phyloP scores from a whole-genome alignment of 2,113 vertebrate genomes.

The Egretta garzetta region DNA sequence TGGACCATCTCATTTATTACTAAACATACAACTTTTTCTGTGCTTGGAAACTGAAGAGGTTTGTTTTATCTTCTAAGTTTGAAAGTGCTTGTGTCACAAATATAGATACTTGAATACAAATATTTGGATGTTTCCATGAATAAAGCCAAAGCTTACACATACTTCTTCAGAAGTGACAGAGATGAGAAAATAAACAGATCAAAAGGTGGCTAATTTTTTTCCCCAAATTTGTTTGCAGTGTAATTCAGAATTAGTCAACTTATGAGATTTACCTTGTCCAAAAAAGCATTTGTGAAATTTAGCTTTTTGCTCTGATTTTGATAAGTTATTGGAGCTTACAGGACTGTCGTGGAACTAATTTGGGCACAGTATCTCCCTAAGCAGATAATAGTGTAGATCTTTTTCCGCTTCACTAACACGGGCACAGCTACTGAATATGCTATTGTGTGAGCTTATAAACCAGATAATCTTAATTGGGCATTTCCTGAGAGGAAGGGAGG shows the following conservation, averaged over 20 bases:
- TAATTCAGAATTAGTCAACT: background rate
- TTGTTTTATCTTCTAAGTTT: background rate
- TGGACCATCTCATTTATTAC: background rate
- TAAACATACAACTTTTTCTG: background rate
- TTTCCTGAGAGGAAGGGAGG: slow-evolving; percentile 44
- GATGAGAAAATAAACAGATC: background rate
- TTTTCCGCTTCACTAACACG: background rate
- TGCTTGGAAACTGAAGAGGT: background rate
- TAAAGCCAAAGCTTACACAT: background rate
- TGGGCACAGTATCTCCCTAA: background rate
- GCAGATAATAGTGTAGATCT: background rate
- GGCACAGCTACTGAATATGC: slow-evolving; percentile 34
- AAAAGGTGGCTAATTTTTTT: background rate
- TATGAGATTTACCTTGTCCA: background rate
- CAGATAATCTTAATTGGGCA: slow-evolving; percentile 61
- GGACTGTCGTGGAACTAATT: background rate
- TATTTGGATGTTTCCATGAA: background rate
- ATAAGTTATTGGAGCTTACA: slow-evolving; percentile 12
- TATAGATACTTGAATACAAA: too few species aligned
- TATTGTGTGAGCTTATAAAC: slow-evolving; percentile 52
- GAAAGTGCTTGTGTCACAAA: background rate
- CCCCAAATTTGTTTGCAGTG: background rate
- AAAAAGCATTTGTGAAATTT: background rate
- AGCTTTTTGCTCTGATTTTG: background rate
- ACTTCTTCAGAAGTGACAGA: background rate